Evolutionary conservation across 2,797 vertebrate species (phyloP).

Genomic region (Gymnoscopelus microlampas): DNA sequence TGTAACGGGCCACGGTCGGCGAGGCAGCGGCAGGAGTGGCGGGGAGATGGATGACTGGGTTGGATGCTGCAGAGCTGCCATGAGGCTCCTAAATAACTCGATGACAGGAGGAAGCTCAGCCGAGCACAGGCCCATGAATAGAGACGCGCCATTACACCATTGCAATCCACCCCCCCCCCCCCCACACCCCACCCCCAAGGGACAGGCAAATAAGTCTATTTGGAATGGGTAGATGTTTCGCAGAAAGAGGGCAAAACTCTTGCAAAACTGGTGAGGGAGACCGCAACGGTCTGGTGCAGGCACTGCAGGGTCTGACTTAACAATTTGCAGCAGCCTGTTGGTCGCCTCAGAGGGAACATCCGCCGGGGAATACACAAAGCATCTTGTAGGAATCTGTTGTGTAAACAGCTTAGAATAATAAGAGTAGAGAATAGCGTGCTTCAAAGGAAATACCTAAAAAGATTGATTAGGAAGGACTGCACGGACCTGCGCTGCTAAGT

Average conservation of each 20-base stretch:
- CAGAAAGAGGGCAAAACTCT: slow-evolving; percentile 37
- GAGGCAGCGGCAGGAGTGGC: slow-evolving; percentile 50
- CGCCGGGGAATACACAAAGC: slow-evolving; percentile 34
- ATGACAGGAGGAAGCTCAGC: slow-evolving; percentile 50
- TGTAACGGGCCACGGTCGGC: slow-evolving; percentile 61
- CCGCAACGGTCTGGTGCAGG: slow-evolving; percentile 45
- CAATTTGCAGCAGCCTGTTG: slow-evolving; percentile 16
- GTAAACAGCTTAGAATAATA: slow-evolving; percentile 48
- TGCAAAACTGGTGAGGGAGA: slow-evolving; percentile 40
- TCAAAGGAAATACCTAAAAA: slow-evolving; percentile 19
- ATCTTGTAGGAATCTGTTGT: slow-evolving; percentile 44
- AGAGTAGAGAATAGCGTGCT: slow-evolving; percentile 1
- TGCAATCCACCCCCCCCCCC: background rate
- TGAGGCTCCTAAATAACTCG: slow-evolving; percentile 63
- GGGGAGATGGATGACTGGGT: slow-evolving; percentile 52
- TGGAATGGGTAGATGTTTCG: slow-evolving; percentile 45
- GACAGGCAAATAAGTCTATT: slow-evolving; percentile 47
- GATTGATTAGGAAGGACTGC: slow-evolving; percentile 16
- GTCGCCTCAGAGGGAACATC: slow-evolving; percentile 44
- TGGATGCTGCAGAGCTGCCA: slow-evolving; percentile 57
- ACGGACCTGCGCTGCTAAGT: background rate
- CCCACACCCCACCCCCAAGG: slow-evolving; percentile 14
- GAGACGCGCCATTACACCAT: slow-evolving; percentile 56
- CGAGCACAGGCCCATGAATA: slow-evolving; percentile 40
- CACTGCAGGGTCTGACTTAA: slow-evolving; percentile 38